These are phyloP conservation scores for Mormyrus proboscirostris DNA, from an alignment of 2,797 vertebrate species.

Conservation along the genomic window DNA sequence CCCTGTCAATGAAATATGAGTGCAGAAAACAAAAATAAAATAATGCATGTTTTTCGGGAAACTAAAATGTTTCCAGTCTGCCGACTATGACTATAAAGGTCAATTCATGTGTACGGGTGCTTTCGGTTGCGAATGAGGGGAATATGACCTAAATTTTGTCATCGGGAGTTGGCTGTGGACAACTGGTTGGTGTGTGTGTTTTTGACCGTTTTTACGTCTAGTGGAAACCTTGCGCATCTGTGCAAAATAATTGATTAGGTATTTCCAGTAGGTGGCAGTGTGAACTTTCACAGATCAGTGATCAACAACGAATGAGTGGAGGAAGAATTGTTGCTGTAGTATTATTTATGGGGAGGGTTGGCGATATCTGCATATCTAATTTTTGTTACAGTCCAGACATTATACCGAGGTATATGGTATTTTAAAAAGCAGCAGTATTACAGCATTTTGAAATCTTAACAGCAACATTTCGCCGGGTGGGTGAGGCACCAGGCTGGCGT, in stretches of 20 bases:
- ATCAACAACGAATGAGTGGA: neutral
- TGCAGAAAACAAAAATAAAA: no score
- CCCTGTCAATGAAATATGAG: no score
- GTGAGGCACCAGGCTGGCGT: neutral
- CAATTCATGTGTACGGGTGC: no score
- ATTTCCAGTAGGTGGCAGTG: neutral
- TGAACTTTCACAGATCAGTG: neutral
- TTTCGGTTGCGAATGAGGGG: no score
- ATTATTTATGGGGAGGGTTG: neutral
- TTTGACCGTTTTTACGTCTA: neutral
- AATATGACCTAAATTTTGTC: no score
- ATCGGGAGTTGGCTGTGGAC: no score
- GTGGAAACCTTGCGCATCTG: neutral
- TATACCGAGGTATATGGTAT: neutral
- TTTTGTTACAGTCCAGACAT: neutral
- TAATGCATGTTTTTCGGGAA: no score
- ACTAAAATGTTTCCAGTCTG: no score
- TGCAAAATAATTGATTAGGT: neutral
- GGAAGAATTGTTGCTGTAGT: neutral
- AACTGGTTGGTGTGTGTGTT: no score
- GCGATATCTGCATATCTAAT: neutral
- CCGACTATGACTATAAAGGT: no score
- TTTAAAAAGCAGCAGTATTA: neutral
- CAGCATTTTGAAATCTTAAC: neutral
- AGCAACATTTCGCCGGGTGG: neutral